These are phyloP conservation scores for Phainopepla nitens DNA, from an alignment of 2,113 vertebrate genomes.

Conservation along the genomic window DNA sequence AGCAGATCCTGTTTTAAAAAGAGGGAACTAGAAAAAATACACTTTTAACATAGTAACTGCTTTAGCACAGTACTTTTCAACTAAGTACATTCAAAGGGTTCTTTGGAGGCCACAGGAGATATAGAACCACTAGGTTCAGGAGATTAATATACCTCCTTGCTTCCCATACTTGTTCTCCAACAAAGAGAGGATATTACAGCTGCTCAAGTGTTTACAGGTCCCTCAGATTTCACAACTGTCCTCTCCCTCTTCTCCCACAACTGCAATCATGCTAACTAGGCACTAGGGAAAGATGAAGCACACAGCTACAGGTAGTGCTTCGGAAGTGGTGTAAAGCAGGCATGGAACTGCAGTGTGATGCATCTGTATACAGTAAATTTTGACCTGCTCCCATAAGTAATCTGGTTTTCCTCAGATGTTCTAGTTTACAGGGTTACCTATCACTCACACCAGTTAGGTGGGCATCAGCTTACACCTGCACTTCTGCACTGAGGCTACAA, in stretches of 20 bases:
- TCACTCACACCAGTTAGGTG: neutral
- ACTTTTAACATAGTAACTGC: neutral
- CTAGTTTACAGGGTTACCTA: neutral
- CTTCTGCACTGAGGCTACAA: neutral
- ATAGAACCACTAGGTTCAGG: neutral
- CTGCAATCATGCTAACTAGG: neutral
- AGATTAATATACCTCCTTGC: neutral
- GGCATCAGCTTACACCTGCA: neutral
- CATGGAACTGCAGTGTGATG: neutral
- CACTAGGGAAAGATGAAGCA: neutral
- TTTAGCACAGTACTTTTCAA: neutral
- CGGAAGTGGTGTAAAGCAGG: neutral
- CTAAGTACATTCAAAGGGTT: neutral
- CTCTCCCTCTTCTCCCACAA: neutral
- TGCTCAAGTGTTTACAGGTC: neutral
- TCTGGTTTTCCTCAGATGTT: neutral
- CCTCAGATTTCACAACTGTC: neutral
- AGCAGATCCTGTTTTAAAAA: neutral
- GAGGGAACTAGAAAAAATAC: neutral
- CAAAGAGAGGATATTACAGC: neutral
- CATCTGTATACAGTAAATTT: rapidly evolving
- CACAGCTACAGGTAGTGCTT: neutral
- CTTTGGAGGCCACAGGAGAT: neutral
- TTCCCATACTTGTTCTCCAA: neutral
- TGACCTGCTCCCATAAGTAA: neutral